These are phyloP conservation scores for Montipora capricornis DNA, from an alignment of 64 coral and sea anemone species.

Conservation along the genomic window DNA sequence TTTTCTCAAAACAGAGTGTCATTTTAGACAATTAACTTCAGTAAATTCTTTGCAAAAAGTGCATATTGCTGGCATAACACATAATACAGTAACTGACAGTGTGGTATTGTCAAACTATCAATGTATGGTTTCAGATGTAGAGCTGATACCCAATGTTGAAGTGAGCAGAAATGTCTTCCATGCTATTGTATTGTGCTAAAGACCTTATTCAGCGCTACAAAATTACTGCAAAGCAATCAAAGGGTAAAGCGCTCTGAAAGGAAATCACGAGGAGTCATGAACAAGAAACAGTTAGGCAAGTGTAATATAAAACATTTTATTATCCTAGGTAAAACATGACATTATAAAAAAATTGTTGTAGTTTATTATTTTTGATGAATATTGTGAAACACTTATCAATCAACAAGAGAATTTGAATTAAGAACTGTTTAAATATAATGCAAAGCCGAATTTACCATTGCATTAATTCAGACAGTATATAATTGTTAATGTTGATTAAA, in stretches of 20 bases:
- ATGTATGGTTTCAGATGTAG: conserved; percentile 9
- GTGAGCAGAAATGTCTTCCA: conserved; percentile 34
- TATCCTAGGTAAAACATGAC: conserved; percentile 26
- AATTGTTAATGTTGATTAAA: conserved; percentile 34
- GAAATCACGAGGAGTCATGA: conserved; percentile 30
- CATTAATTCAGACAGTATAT: background rate
- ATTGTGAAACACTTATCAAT: background rate
- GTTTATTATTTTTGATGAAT: background rate
- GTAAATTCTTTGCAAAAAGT: conserved; percentile 32
- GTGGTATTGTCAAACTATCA: conserved; percentile 39
- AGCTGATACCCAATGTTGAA: conserved; percentile 21
- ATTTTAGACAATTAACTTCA: conserved; percentile 35
- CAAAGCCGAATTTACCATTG: conserved; percentile 12
- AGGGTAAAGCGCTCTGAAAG: conserved; percentile 12
- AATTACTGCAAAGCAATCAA: conserved; percentile 18
- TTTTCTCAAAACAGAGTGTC: conserved; percentile 43
- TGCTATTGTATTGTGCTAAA: conserved; percentile 11
- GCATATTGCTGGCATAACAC: conserved; percentile 18
- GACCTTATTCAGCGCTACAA: conserved; percentile 30
- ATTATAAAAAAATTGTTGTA: no score
- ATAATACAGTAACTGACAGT: conserved; percentile 28
- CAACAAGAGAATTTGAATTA: conserved; percentile 1
- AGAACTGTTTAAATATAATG: conserved; percentile 8
- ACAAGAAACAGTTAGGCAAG: conserved; percentile 35
- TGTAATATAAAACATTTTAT: conserved; percentile 16